phyloP scores from a whole-genome alignment of 2,888 invertebrate genomes.

The Miltochrista miniata region DNA sequence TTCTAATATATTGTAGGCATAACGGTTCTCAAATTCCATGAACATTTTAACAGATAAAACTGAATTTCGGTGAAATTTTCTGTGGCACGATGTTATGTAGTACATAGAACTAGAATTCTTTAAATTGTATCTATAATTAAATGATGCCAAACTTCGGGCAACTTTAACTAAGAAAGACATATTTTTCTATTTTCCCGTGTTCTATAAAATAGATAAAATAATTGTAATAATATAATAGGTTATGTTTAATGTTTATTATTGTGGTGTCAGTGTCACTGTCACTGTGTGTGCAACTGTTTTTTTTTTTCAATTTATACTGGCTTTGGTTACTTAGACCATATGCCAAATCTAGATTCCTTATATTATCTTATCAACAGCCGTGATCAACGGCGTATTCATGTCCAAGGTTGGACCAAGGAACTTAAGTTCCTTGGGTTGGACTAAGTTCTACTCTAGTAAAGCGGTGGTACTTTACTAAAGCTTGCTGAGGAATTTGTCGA shows the following conservation, averaged over 20 bases:
- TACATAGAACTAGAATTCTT: conserved; percentile 11
- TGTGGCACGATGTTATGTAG: conserved; percentile 28
- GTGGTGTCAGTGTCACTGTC: too few relatives aligned
- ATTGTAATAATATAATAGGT: background rate
- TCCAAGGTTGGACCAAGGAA: too few relatives aligned
- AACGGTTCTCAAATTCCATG: conserved; percentile 69
- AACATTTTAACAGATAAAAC: conserved; percentile 56
- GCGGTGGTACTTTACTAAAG: too few relatives aligned
- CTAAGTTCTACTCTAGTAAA: too few relatives aligned
- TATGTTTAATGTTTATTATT: background rate
- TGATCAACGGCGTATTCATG: too few relatives aligned
- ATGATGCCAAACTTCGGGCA: conserved; percentile 26
- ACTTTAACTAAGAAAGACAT: conserved; percentile 38
- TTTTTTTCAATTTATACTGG: too few relatives aligned
- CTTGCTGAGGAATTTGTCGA: too few relatives aligned
- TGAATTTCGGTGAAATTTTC: conserved; percentile 44
- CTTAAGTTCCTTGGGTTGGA: too few relatives aligned
- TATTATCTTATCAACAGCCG: too few relatives aligned
- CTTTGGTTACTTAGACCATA: too few relatives aligned
- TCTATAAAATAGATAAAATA: background rate
- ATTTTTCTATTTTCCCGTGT: background rate
- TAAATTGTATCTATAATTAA: conserved; percentile 22
- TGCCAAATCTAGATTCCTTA: too few relatives aligned
- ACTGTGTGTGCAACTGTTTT: too few relatives aligned
- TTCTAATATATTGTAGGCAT: conserved; percentile 68